Conservation (phyloP, 2,888 invertebrate genomes). For the Drosophila recens region DNA sequence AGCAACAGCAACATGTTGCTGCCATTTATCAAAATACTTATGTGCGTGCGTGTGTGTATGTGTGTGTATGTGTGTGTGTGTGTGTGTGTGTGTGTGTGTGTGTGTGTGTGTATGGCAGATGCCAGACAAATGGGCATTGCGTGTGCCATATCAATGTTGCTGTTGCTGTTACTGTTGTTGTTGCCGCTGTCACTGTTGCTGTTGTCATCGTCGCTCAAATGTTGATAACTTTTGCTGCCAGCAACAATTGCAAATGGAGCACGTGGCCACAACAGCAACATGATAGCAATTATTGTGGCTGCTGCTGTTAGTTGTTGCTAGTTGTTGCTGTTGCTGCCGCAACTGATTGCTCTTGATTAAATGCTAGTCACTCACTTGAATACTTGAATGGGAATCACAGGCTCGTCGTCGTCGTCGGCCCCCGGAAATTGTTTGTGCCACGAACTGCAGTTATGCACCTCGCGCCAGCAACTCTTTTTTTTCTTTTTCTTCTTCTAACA, state of each 20-base stretch:
- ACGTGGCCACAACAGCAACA: constrained; percentile 63
- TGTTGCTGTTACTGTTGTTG: constrained; percentile 36
- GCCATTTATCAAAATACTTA: constrained; percentile 73
- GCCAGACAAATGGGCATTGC: constrained; percentile 75
- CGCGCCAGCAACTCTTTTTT: constrained; percentile 33
- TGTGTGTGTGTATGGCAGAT: constrained; percentile 63
- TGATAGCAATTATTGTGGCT: constrained; percentile 60
- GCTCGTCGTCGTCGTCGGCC: constrained; percentile 34
- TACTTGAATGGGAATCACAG: constrained; percentile 52
- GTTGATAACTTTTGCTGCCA: constrained; percentile 59
- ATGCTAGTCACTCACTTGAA: constrained; percentile 76
- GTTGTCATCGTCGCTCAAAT: constrained; percentile 68
- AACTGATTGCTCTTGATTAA: constrained; percentile 77
- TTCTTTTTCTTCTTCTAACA: constrained; percentile 34
- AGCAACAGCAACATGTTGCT: constrained; percentile 53
- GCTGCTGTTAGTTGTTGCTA: constrained; percentile 35
- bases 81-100: too few species aligned
- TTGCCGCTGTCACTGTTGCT: constrained; percentile 35
- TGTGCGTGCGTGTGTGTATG: constrained; percentile 31
- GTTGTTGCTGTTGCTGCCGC: constrained; percentile 46
- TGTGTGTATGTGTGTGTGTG: constrained; percentile 28
- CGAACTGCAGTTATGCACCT: constrained; percentile 65
- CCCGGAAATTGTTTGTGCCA: constrained; percentile 76
- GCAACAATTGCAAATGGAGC: constrained; percentile 66
- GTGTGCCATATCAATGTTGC: constrained; percentile 69